Base-by-base conservation (phyloP, 2,888 invertebrate genomes). In the Drosophila ustulata region DNA sequence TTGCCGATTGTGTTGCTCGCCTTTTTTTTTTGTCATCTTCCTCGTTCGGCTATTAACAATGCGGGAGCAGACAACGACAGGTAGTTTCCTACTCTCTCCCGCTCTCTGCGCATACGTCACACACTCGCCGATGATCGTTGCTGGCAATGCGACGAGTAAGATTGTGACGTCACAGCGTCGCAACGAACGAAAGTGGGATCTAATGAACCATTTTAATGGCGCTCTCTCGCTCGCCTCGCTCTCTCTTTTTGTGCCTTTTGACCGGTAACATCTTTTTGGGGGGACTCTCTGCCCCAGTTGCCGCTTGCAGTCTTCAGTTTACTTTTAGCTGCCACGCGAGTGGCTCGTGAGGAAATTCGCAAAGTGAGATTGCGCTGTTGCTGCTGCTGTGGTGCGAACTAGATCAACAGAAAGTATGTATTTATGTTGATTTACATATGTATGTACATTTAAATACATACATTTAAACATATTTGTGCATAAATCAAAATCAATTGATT, bases 241-340 rank as follows among this genome's bases (percentile, higher is more conserved):
- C 53, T n/a, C 49, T 69, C 63, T 57, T 41, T 45, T 3, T 18
- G 18, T 28, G 39, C 37, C 43, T 61, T 47, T 49, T 59, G 25
- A 43, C 55, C 56, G 51, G 67, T 13, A 46, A 37, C 11, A 37
- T 37, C 2, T 37, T 37, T 51, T 63, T 52, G 59, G 62, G 13
- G 62, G 46, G 37, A 46, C 28, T 50, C 71, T 63, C 53, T 67
- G 67, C 57, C 63, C 56, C 59, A 55, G 53, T 69, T 50, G 77
- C 62, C 59, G 62, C 59, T 56, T 62, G 78, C 78, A 51, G 73
- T 78, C 57, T 68, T 82, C 69, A 82, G 77, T 83, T 81, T 56
- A 66, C 55, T 81, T 86, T 82, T 53, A 63, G 69, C 64, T 64
- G 71, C 68, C 63, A 61, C 69, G 76, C 71, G 75, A 67, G 71